These are phyloP conservation scores for Chloroceryle inda DNA, from an alignment of 2,797 vertebrate genomes.

Conservation along the genomic window DNA sequence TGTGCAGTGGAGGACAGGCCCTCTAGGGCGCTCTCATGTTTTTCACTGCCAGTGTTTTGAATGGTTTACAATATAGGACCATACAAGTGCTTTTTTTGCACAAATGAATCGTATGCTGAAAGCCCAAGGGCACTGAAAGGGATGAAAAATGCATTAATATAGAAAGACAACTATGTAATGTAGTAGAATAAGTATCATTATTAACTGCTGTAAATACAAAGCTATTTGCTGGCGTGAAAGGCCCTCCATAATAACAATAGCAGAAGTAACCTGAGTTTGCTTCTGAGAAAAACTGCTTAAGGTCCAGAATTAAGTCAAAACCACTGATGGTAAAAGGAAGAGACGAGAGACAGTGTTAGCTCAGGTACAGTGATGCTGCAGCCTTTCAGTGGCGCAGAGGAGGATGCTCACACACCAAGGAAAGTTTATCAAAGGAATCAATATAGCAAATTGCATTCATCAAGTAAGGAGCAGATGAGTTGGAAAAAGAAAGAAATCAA, in stretches of 20 bases:
- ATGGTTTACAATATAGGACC: not conserved
- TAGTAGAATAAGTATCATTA: not conserved
- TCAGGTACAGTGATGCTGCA: not conserved
- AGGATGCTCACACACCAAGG: not conserved
- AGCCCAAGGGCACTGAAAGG: not conserved
- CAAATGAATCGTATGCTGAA: not conserved
- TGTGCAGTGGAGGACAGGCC: not conserved
- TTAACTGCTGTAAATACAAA: slow-evolving; percentile 50
- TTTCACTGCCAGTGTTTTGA: not conserved
- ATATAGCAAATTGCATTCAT: not conserved
- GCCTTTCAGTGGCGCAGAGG: not conserved
- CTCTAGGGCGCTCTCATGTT: not conserved
- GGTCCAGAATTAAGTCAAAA: slow-evolving; percentile 49
- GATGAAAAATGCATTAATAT: slow-evolving; percentile 5
- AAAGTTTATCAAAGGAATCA: not conserved
- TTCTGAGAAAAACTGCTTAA: slow-evolving; percentile 15
- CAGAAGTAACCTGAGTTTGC: not conserved
- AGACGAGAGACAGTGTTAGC: not conserved
- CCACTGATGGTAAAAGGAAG: not conserved
- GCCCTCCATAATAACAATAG: not conserved
- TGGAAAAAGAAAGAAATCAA: not conserved
- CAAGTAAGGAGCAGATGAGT: not conserved
- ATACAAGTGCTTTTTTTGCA: not conserved
- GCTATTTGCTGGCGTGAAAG: not conserved
- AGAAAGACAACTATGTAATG: slow-evolving; percentile 9